Base-by-base conservation (phyloP, 1,140 invertebrate species). In the Drosophila elegans region DNA sequence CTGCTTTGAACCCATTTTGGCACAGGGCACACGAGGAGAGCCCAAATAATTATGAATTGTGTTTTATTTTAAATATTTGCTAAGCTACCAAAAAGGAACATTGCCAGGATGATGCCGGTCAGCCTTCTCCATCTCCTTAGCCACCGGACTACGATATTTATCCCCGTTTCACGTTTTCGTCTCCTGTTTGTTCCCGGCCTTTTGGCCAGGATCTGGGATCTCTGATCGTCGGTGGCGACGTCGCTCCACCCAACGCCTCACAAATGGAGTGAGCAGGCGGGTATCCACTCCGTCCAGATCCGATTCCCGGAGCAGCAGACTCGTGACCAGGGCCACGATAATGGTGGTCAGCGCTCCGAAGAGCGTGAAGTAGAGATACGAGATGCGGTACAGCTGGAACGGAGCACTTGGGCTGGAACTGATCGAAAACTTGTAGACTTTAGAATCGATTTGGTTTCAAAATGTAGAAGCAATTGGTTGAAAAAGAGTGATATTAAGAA, bases 341-440 rank as follows among this genome's bases (percentile, higher is more conserved):
- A 96, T 94, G 0, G 96, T 95, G 1, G 96, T 93, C 2, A 94
- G n/a, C 2, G 94, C 92, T 4, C 95, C 95, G 11, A 95, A 93
- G 2, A 94, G 83, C 0, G 95, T 95, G 55, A 95, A 95, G 94
- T 95, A 96, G 9, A 96, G 79, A 77, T 95, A 96, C 57, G 95
- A 96, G 36, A 95, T 91, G 53, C 93, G 93, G 67, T 89, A 76
- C n/a, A 89, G 66, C 57, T 85, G 74, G n/a, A 89, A 90, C 3
- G 80, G 66, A 1, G 60, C 42, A 52, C 54, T 42, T 53, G 53
- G 0, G 48, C 66, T 36, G 32, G 13, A 32, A n/a, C 41, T 56
- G 13, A 2, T 25, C 57, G 45, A 4, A 5, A 4, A 41, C 2
- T 29, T 12, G 29, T 6, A 34, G 32, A 12, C 27, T 7, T 46